Evolutionary conservation across 2,113 vertebrate species (phyloP).

Genomic region (Glareola pratincola): DNA sequence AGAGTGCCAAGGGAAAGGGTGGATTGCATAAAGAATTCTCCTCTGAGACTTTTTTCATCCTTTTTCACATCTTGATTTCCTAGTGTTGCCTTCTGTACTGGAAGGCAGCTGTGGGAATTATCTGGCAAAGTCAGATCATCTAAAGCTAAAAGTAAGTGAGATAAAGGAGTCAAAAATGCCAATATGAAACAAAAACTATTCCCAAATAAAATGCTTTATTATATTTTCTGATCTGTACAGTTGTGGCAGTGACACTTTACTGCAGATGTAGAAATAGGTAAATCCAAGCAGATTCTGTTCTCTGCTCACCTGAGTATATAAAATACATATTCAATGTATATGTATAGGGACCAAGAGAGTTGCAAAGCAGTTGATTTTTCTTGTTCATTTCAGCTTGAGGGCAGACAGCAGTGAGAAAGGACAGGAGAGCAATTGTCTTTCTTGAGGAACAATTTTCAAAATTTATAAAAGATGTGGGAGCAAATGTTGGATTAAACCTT

Average conservation of each 20-base stretch:
- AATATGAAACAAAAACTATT: not conserved
- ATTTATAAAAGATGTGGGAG: not conserved
- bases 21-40: not conserved
- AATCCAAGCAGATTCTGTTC: not conserved
- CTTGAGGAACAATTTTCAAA: not conserved
- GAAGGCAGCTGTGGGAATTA: not conserved
- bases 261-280: not conserved
- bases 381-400: not conserved
- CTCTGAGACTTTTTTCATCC: not conserved
- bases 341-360: not conserved
- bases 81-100: not conserved
- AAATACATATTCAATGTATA: not conserved
- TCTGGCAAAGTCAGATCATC: not conserved
- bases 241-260: not conserved
- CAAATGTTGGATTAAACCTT: not conserved
- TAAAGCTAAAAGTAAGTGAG: constrained; percentile 6
- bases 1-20: not conserved
- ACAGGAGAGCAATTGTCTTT: not conserved
- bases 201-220: not conserved
- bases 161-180: not conserved
- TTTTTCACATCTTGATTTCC: not conserved
- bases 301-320: not conserved
- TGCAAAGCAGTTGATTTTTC: not conserved
- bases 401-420: not conserved
- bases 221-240: not conserved